Percentiles rank a stretch among this genome's conserved stretches.
Evolutionary conservation across 1,140 invertebrate species (phyloP).

Genomic region (Pogonognathellus flavescens): DNA sequence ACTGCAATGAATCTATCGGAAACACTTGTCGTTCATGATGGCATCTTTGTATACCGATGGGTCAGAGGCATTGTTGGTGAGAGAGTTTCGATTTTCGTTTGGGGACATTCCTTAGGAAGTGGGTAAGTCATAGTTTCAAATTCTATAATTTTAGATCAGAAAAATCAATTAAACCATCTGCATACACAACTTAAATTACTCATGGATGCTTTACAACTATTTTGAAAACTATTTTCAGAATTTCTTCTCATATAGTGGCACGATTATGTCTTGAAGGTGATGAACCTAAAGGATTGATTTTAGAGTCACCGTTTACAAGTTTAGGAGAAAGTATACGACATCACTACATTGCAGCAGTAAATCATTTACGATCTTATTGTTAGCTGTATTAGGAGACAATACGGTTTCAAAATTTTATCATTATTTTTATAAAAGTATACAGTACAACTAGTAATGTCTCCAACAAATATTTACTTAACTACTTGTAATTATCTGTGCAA

Average conservation of each 20-base stretch:
- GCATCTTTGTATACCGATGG: slow-evolving; percentile 84
- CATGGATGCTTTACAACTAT: neutral
- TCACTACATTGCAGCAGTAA: slow-evolving; percentile 82
- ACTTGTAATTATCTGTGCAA: too few relatives aligned
- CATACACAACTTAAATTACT: neutral
- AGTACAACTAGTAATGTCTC: too few relatives aligned
- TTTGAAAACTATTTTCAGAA: slow-evolving; percentile 64
- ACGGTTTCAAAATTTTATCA: too few relatives aligned
- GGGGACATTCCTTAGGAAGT: slow-evolving; percentile 91
- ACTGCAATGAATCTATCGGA: slow-evolving; percentile 80
- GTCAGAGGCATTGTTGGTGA: slow-evolving; percentile 72
- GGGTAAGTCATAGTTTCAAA: slow-evolving; percentile 72
- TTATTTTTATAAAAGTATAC: too few relatives aligned
- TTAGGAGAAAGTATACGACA: slow-evolving; percentile 80
- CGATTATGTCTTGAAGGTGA: slow-evolving; percentile 74
- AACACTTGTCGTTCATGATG: slow-evolving; percentile 86
- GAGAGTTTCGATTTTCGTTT: slow-evolving; percentile 80
- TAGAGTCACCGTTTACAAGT: slow-evolving; percentile 90
- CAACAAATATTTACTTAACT: too few relatives aligned
- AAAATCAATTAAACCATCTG: too few relatives aligned
- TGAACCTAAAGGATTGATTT: slow-evolving; percentile 79
- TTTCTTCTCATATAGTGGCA: slow-evolving; percentile 76
- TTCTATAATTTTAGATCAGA: too few relatives aligned
- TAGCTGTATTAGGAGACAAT: too few relatives aligned
- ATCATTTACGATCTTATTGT: too few relatives aligned